Evolutionary conservation across 2,888 invertebrate species (phyloP).

Genomic region (Salticus scenicus): DNA sequence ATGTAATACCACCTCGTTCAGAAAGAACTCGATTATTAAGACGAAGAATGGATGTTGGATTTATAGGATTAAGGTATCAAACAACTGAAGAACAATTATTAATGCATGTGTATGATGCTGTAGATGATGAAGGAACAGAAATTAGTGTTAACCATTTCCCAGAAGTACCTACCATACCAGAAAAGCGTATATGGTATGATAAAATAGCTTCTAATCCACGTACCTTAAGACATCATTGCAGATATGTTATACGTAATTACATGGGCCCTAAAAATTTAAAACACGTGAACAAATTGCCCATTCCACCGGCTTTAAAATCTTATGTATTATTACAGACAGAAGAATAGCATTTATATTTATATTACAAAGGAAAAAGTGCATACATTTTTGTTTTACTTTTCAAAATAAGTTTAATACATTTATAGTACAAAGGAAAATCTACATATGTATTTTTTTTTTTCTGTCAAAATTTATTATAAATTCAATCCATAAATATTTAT

Average conservation of each 20-base stretch:
- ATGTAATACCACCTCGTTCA: neutral
- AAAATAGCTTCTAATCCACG: conserved; percentile 73
- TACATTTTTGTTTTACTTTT: too few species aligned
- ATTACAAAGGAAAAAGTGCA: too few species aligned
- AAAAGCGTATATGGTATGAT: conserved; percentile 74
- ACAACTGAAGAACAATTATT: neutral
- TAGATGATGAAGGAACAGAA: neutral
- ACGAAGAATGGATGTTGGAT: too few species aligned
- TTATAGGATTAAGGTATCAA: too few species aligned
- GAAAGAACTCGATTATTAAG: neutral
- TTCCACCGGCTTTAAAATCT: conserved; percentile 74
- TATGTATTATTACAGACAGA: conserved; percentile 73
- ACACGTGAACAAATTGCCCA: conserved; percentile 73
- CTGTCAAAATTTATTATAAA: too few species aligned
- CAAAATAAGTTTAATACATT: too few species aligned
- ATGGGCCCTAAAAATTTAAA: conserved; percentile 73
- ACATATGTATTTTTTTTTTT: too few species aligned
- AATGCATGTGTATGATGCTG: neutral
- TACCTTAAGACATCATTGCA: conserved; percentile 74
- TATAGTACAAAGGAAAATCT: too few species aligned
- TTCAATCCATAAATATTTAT: too few species aligned
- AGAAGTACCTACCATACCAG: neutral
- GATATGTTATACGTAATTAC: conserved; percentile 73
- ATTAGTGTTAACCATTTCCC: too few species aligned
- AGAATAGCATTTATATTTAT: too few species aligned